phyloP scores from a whole-genome alignment of 2,797 vertebrate species.

The Hydrocynus forskahlii region DNA sequence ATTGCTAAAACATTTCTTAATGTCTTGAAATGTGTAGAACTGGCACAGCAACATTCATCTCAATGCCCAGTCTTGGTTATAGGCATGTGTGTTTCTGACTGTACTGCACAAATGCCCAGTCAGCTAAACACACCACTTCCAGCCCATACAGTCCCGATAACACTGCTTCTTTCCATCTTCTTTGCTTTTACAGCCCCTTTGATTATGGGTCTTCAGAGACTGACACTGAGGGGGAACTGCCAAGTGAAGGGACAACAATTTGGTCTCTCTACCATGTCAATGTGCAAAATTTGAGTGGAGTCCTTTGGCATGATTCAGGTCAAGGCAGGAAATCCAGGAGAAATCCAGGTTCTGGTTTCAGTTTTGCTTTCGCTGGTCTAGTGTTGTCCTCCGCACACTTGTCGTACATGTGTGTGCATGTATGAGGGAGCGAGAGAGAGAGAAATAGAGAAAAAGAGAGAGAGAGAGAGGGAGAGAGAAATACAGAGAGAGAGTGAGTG shows the following conservation, averaged over 20 bases:
- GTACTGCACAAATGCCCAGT: not conserved
- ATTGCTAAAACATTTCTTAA: conserved; percentile 33
- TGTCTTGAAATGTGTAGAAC: conserved; percentile 26
- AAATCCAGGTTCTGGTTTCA: conserved; percentile 42
- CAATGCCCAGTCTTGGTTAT: conserved; percentile 12
- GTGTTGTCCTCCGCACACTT: conserved; percentile 6
- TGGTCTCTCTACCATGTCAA: conserved; percentile 60
- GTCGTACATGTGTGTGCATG: not conserved
- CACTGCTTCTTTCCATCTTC: conserved; percentile 28
- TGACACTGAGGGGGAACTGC: not conserved
- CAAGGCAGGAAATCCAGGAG: conserved; percentile 37
- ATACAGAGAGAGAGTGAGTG: not conserved
- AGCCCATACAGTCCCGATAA: conserved; percentile 5
- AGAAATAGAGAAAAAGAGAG: not conserved
- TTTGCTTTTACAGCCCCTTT: conserved; percentile 30
- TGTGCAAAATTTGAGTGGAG: conserved; percentile 73
- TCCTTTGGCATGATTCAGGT: conserved; percentile 59
- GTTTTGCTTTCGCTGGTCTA: conserved; percentile 41
- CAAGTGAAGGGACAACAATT: conserved; percentile 16
- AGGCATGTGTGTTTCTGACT: conserved; percentile 20
- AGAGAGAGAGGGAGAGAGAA: not conserved
- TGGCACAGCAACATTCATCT: conserved; percentile 34
- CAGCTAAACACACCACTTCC: conserved; percentile 20
- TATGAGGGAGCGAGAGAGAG: not conserved
- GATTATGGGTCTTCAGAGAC: conserved; percentile 31